These are phyloP conservation scores for Borostomias antarcticus DNA, from an alignment of 2,797 vertebrate genomes.

Conservation along the genomic window DNA sequence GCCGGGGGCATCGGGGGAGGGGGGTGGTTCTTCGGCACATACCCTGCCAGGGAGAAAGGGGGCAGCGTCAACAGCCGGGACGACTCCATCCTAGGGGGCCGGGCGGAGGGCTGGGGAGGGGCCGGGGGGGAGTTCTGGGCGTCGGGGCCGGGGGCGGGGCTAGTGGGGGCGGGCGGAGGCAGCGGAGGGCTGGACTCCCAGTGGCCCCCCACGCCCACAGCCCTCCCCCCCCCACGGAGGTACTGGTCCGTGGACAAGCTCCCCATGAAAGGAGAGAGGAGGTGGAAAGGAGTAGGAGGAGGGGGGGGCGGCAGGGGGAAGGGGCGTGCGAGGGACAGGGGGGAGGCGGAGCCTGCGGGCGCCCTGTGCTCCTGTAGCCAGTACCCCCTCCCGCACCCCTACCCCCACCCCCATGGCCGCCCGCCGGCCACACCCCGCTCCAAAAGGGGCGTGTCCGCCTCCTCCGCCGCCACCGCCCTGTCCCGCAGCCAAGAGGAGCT, in stretches of 20 bases:
- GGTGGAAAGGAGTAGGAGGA: slow-evolving; percentile 66
- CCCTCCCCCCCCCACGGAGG: slow-evolving; percentile 79
- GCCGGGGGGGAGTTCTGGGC: slow-evolving; percentile 74
- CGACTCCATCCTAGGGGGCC: slow-evolving; percentile 74
- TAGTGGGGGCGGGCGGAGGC: slow-evolving; percentile 79
- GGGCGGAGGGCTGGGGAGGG: slow-evolving; percentile 74
- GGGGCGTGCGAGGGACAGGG: slow-evolving; percentile 60
- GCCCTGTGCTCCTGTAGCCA: slow-evolving; percentile 75
- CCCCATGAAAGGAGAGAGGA: slow-evolving; percentile 79
- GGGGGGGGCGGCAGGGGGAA: slow-evolving; percentile 72
- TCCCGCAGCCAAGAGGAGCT: slow-evolving; percentile 83
- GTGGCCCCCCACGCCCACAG: slow-evolving; percentile 72
- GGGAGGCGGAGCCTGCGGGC: slow-evolving; percentile 56
- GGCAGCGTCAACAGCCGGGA: slow-evolving; percentile 82
- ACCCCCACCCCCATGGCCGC: slow-evolving; percentile 74
- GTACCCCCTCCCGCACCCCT: slow-evolving; percentile 77
- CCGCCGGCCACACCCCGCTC: slow-evolving; percentile 73
- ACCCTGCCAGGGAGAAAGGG: slow-evolving; percentile 81
- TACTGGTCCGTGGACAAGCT: slow-evolving; percentile 95
- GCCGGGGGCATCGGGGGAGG: slow-evolving; percentile 80
- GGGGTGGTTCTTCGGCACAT: slow-evolving; percentile 83
- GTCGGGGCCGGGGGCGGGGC: slow-evolving; percentile 74
- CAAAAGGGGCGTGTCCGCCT: slow-evolving; percentile 63
- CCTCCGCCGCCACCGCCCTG: slow-evolving; percentile 57
- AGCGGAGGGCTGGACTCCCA: slow-evolving; percentile 73